A percentile compares a stretch with the other conserved stretches of the same genome.
Evolutionary conservation across 2,888 invertebrate species (phyloP).

Genomic region (Monopis laevigella): DNA sequence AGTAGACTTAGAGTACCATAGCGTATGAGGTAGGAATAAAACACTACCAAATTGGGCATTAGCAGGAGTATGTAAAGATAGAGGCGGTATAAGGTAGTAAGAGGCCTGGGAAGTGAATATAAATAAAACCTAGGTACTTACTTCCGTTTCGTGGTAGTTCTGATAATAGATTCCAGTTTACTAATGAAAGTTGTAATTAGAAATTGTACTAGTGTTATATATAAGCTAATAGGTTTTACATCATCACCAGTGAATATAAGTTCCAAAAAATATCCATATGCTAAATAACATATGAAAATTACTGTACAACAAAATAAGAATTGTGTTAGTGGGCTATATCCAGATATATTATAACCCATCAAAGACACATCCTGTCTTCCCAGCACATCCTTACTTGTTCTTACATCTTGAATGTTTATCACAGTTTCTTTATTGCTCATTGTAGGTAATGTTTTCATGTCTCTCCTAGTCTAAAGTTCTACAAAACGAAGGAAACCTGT

Average conservation of each 20-base stretch:
- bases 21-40: too few relatives aligned
- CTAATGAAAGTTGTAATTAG: constrained; percentile 85
- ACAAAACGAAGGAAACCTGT: too few relatives aligned
- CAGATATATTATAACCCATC: constrained; percentile 77
- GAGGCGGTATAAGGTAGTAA: too few relatives aligned
- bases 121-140: too few relatives aligned
- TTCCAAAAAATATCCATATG: constrained; percentile 94
- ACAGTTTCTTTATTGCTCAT: constrained; percentile 33
- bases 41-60: too few relatives aligned
- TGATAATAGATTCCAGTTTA: constrained; percentile 73
- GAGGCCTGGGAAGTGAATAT: too few relatives aligned
- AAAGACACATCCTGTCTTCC: constrained; percentile 66
- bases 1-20: too few relatives aligned
- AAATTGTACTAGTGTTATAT: constrained; percentile 92
- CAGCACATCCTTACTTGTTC: constrained; percentile 24
- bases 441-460: too few relatives aligned
- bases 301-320: constrained; percentile 80
- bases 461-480: too few relatives aligned
- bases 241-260: constrained; percentile 91
- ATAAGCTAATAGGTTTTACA: constrained; percentile 90
- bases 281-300: constrained; percentile 86
- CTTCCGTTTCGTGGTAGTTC: constrained; percentile 69
- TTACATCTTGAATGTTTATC: constrained; percentile 37
- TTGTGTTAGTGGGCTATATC: constrained; percentile 72
- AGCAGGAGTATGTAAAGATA: too few relatives aligned